phyloP scores from a whole-genome alignment of 1,140 invertebrate species.

The Pristionchus pacificus region DNA sequence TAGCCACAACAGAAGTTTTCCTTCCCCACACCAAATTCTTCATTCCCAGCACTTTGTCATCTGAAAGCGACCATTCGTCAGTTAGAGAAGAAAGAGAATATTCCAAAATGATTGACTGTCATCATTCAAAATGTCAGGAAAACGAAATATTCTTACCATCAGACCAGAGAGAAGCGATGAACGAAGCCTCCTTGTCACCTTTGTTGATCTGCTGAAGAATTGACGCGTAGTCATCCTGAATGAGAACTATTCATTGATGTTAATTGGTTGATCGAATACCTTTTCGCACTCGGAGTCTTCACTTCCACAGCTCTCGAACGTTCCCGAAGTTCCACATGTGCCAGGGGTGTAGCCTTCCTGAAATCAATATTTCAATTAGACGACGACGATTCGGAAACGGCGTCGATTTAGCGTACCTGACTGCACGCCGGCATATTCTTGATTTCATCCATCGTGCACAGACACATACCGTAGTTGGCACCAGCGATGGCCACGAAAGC shows the following conservation, averaged over 20 bases:
- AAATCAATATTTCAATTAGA: too few relatives aligned
- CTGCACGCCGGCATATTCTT: conserved; percentile 4
- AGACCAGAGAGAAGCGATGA: conserved; percentile 17
- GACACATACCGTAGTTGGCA: conserved; percentile 41
- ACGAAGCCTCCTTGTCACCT: conserved; percentile 14
- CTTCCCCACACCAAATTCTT: conserved; percentile 34
- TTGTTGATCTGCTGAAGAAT: conserved; percentile 21
- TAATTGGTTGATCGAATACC: not conserved
- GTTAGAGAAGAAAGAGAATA: not conserved
- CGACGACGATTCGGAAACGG: too few relatives aligned
- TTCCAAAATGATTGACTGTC: not conserved
- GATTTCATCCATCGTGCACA: too few relatives aligned
- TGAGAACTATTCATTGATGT: not conserved
- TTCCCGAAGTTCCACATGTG: too few relatives aligned
- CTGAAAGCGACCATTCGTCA: conserved; percentile 20
- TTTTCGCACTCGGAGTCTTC: too few relatives aligned
- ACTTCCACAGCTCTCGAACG: too few relatives aligned
- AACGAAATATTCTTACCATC: conserved; percentile 5
- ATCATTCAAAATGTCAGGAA: not conserved
- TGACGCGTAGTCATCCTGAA: conserved; percentile 9
- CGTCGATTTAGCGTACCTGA: too few relatives aligned
- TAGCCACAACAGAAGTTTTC: conserved; percentile 30
- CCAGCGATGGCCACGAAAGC: conserved; percentile 32
- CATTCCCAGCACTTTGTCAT: conserved; percentile 32
- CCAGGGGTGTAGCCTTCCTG: too few relatives aligned